Conservation (phyloP, 2,888 invertebrate genomes). For the Tineola bisselliella region DNA sequence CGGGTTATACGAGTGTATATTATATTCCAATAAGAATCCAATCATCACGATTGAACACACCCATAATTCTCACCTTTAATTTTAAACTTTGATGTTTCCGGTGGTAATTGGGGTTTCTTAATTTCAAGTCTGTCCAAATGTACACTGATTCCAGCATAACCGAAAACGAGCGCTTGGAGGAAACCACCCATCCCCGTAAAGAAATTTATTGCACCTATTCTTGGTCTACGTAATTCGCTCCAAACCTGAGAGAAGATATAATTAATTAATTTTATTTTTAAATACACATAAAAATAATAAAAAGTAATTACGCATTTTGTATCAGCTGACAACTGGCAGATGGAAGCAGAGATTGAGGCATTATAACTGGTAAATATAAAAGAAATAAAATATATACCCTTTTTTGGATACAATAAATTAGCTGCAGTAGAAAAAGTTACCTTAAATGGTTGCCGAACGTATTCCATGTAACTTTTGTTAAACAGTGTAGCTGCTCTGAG, state of each 20-base stretch:
- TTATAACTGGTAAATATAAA: too few relatives aligned
- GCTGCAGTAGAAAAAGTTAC: constrained; percentile 32
- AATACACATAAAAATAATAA: too few relatives aligned
- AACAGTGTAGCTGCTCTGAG: constrained; percentile 53
- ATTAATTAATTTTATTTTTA: too few relatives aligned
- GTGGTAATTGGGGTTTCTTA: constrained; percentile 43
- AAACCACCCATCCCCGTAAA: constrained; percentile 72
- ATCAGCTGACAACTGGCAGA: too few relatives aligned
- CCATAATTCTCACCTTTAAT: constrained; percentile 38
- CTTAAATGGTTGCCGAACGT: constrained; percentile 69
- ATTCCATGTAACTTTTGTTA: constrained; percentile 57
- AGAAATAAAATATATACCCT: too few relatives aligned
- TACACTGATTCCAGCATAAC: constrained; percentile 66
- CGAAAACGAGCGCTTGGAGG: constrained; percentile 65
- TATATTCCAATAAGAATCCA: background rate
- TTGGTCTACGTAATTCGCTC: constrained; percentile 64
- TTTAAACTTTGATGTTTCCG: constrained; percentile 41
- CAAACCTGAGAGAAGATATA: too few relatives aligned
- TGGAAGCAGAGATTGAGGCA: too few relatives aligned
- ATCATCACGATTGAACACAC: too few relatives aligned
- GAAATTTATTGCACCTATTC: constrained; percentile 66
- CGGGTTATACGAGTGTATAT: too few relatives aligned
- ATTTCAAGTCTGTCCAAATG: constrained; percentile 55
- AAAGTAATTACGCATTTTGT: too few relatives aligned
- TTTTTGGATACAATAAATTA: too few relatives aligned